Evolutionary conservation across 2,797 vertebrate genomes (phyloP).

Genomic region (Botia kubotai): DNA sequence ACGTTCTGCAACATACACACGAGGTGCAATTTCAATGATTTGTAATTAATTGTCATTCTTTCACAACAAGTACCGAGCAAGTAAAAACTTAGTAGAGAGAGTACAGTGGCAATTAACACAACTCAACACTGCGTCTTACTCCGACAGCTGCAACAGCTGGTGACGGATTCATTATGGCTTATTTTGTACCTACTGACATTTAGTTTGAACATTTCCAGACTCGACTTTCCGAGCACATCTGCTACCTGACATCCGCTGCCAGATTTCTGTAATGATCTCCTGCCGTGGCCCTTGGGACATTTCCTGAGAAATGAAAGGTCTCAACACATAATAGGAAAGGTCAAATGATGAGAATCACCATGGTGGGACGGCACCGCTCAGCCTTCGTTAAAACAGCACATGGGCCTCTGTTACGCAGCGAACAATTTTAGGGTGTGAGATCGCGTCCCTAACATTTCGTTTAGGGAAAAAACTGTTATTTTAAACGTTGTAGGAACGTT

Average conservation of each 20-base stretch:
- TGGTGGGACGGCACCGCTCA: not conserved
- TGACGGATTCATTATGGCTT: slow-evolving; percentile 16
- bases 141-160: not conserved
- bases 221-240: slow-evolving; percentile 38
- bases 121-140: not conserved
- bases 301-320: not conserved
- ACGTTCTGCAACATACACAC: not conserved
- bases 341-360: not conserved
- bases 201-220: slow-evolving; percentile 10
- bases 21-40: not conserved
- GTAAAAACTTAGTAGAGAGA: not conserved
- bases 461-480: no score
- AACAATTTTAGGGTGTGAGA: no score
- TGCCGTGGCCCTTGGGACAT: slow-evolving; percentile 3
- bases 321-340: not conserved
- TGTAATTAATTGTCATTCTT: not conserved
- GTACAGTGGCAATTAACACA: not conserved
- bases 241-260: slow-evolving; percentile 21
- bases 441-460: no score
- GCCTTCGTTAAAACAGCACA: not conserved
- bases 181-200: slow-evolving; percentile 40
- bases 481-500: no score
- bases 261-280: slow-evolving; percentile 34
- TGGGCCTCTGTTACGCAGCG: not conserved
- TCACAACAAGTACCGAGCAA: not conserved